Base-by-base conservation (phyloP, 2,888 invertebrate genomes). In the Abscondita cerata region DNA sequence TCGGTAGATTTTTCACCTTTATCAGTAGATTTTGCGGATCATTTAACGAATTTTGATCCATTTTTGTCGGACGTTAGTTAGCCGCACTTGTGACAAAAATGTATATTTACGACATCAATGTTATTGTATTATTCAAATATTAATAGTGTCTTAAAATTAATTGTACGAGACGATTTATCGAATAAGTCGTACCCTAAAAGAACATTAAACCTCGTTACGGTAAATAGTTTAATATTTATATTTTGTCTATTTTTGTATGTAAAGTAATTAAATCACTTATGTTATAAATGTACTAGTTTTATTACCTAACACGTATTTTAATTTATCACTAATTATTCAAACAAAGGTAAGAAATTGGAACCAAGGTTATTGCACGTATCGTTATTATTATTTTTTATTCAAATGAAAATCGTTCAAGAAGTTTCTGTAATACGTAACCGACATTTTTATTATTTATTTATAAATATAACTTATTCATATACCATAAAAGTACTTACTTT, bases 1-100 rank as follows among this genome's bases (percentile, higher is more conserved):
- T 72, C 77, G 1, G 75, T 77, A 15, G 79, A 79, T 63, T 78
- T 80, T 67, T 68, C 75, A 31, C 75, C 77, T 1, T 56, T 79
- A 15, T 79, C 78, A 25, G 77, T 78, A 3, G 79, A 78, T 61
- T 73, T 80, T 59, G 70, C 75, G 11, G 76, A 79, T 54, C 78
- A 78, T 62, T 70, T 80, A 55, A 70, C 72, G 12, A 72, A 72
- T 18, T 80, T 78, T 59, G 80, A 80, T 65, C 74, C 78, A 15
- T 79, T 79, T 60, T 63, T 80, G 19, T 70, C 72, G 31, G 75
- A 76, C 46, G 75, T 77, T 58, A 76, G 59, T 63, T 63, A 63
- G 52, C 59, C 51, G 13, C 16, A 20, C 13, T 12, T 18, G 11
- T 16, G 13, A 48, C 31, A 53, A 55, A 19, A 12, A 48, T 38